These are phyloP conservation scores for Arothron firmamentum DNA, from an alignment of 2,113 vertebrate species.

Conservation along the genomic window DNA sequence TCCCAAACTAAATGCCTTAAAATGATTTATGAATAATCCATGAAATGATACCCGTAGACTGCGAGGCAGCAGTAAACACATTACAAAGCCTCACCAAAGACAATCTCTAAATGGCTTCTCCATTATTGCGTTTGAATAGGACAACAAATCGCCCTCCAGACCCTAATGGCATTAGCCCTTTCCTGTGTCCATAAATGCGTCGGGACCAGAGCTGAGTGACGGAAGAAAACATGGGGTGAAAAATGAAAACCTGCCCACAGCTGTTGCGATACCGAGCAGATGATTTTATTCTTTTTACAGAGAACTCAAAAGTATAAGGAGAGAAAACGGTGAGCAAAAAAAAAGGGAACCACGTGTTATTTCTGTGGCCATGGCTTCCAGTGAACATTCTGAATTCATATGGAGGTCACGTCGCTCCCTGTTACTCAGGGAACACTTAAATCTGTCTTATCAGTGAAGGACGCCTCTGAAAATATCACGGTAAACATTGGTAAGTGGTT, in stretches of 20 bases:
- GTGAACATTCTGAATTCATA: slow-evolving; percentile 1
- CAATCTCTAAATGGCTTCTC: slow-evolving; percentile 40
- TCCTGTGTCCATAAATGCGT: slow-evolving; percentile 34
- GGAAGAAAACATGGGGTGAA: slow-evolving; percentile 9
- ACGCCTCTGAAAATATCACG: not conserved
- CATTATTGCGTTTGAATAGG: slow-evolving; percentile 58
- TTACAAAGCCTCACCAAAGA: slow-evolving; percentile 28
- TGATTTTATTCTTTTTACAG: slow-evolving; percentile 4
- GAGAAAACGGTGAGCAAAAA: not conserved
- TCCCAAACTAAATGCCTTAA: not conserved
- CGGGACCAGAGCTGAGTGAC: slow-evolving; percentile 1
- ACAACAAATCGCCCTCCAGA: slow-evolving; percentile 19
- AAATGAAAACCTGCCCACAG: not conserved
- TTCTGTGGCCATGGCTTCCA: not conserved
- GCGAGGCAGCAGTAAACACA: slow-evolving; percentile 6
- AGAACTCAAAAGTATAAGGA: too few species aligned
- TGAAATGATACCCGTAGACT: not conserved
- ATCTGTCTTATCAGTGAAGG: not conserved
- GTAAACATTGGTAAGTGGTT: too few species aligned
- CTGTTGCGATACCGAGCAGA: not conserved
- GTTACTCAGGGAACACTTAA: slow-evolving; percentile 1
- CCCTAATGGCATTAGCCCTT: slow-evolving; percentile 58
- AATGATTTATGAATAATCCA: slow-evolving; percentile 1
- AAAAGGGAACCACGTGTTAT: not conserved
- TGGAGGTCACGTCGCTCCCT: not conserved